Evolutionary conservation across 35 echinoderm and acorn worm species (phyloP), one percentile per base, ranked within the genome.

Genomic region (Chiridota heheva): DNA sequence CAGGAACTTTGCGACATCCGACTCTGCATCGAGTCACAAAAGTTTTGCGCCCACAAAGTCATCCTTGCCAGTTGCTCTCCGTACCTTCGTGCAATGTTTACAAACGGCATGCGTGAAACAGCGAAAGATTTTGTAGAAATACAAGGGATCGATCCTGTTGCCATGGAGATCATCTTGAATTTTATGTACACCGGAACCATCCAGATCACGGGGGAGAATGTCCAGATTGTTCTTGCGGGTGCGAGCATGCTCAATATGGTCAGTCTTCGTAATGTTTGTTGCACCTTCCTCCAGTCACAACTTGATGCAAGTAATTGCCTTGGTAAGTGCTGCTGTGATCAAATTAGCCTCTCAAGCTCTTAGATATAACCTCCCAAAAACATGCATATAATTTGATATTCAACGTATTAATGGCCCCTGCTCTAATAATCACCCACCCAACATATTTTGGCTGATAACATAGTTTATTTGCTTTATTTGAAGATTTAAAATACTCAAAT

Each of bases 171-270:
- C 38, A 91, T 98, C 43, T 48, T 98, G 80, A 76, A 78, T 35
- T 98, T 98, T 40, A 98, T 98, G 84, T 98, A 98, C 85, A 98
- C 95, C 36, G 95, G 89, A n/a, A 88, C 85, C 25, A 98, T 98
- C 62, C 89, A 98, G 28, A 91, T 98, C 20, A 91, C 81, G 1
- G 89, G 91, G 22, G 95, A 98, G 53, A 98, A 98, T 81, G 95
- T 98, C 5, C 95, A 98, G 85, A 88, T 91, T 40, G 95, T 98
- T 28, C 82, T 98, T 3, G 85, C 89, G 5, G 95, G 95, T 1
- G 95, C 95, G 10, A 98, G 95, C 56, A 98, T 98, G 95, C 60
- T 98, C 15, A 91, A 91, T 47, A 88, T 98, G 88, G 68, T 70
- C 28, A 98, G 95, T 43, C 70, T 98, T 0, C 77, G 94, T 15